Base-by-base conservation (phyloP, 2,888 invertebrate genomes). In the Rhorus exstirpatorius region DNA sequence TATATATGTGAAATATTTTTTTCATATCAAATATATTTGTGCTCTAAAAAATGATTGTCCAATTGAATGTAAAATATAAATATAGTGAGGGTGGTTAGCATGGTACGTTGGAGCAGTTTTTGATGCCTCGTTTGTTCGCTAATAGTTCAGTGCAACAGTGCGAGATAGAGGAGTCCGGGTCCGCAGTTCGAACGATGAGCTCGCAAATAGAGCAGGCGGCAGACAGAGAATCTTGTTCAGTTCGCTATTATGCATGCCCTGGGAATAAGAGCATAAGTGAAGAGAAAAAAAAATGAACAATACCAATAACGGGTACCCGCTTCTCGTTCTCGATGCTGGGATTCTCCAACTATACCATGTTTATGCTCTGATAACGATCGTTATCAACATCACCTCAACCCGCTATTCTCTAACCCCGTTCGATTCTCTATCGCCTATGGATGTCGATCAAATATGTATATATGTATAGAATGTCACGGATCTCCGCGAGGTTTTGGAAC, bases 201-300 rank as follows among this genome's bases (percentile, higher is more conserved):
- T n/a, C n/a, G n/a, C 31, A 31, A 31, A 6, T 3, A 6, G 31
- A 31, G 31, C 31, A 31, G 31, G n/a, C n/a, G n/a, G n/a, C n/a
- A 31, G 31, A 2, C 3, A 31, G 31, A 31, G 31, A 3, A 31
- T 31, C 31, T 31, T 31, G 3, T 31, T 41, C 1, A 41, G n/a
- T n/a, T n/a, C n/a, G n/a, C n/a, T n/a, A n/a, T n/a, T n/a, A 12
- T 41, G 10, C 10, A 10, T 8, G 10, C 41, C 17, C 8, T 49
- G 3, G 49, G 19, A n/a, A 49, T 49, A 49, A 49, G 8, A 19
- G 19, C 8, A n/a, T n/a, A n/a, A n/a, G n/a, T n/a, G n/a, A n/a
- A n/a, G n/a, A 31, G 10, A 58, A 58, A 46, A 26, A 35, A 24
- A 61, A 72, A 72, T 61, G 14, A 8, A 65, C 55, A 74, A 63